Base-by-base conservation (phyloP, 2,888 invertebrate genomes). In the Strigamia maritima region DNA sequence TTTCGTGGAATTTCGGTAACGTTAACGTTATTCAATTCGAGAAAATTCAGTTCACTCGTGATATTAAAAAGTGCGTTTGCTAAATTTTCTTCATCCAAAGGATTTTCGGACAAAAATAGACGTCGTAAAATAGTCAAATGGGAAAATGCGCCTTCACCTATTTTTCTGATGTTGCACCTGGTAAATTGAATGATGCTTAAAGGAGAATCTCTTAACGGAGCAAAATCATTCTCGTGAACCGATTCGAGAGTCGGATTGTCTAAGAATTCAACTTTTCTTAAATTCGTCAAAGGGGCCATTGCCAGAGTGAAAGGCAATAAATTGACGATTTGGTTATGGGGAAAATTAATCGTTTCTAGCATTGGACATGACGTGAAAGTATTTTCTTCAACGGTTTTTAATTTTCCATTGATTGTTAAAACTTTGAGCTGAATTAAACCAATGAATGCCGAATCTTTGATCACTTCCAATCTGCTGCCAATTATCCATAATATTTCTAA, bases 401-500 rank as follows among this genome's bases (percentile, higher is more conserved):
- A 24, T 24, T 60, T 60, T 2, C 60, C 60, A 10, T 24, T 60
- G 24, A 60, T 60, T 10, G 60, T 60, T 2, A 60, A 19, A 6
- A 60, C 60, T 19, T 60, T 60, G 22, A 60, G 60, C 2, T 60
- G 2, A 3, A 60, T 10, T 1, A 60, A n/a, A 19, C 60, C 60
- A 1, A 60, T n/a, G 60, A 60, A 60, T 10, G 60, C 60, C 2
- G 60, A 60, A 19, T 24, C 60, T 60, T 60, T 60, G 22, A 60
- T 60, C n/a, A 19, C 22, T 60, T 60, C 60, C n/a, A 60, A 24
- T 60, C 60, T n/a, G n/a, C 60, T 60, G 19, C 60, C 60, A 60
- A 60, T 60, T 12, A 60, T 60, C 60, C 60, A 60, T 19, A 60
- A 10, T 1, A 60, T 60, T 60, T 60, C 60, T 16, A 60, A 19